Evolutionary conservation across 2,113 vertebrate genomes (phyloP).

Genomic region (Apistogramma diplotaenia): DNA sequence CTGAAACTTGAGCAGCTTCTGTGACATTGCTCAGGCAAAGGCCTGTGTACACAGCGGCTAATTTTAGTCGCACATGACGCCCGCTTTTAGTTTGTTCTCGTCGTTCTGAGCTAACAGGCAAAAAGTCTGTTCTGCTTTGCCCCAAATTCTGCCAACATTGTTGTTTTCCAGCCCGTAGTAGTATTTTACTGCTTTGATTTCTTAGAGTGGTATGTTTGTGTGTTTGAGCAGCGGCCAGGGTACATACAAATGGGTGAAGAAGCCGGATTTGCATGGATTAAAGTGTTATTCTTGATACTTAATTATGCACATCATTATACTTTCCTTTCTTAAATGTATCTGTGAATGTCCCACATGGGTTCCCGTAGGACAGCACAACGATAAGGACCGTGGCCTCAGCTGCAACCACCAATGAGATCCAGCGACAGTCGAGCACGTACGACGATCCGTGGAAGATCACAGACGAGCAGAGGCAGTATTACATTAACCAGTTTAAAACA

Average conservation of each 20-base stretch:
- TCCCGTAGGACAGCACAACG: neutral
- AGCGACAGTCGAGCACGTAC: conserved; percentile 95
- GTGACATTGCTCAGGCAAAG: neutral
- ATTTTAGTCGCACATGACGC: neutral
- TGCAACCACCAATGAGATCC: conserved; percentile 91
- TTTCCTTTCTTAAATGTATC: neutral
- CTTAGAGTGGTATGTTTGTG: neutral
- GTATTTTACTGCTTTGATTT: neutral
- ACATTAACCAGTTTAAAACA: conserved; percentile 99
- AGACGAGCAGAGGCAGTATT: conserved; percentile 99
- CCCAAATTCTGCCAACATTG: neutral
- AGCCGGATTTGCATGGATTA: neutral
- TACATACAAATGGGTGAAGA: neutral
- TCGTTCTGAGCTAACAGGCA: neutral
- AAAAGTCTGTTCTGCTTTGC: neutral
- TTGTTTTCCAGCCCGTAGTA: neutral
- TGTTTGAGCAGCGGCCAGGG: neutral
- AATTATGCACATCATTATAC: neutral
- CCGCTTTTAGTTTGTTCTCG: neutral
- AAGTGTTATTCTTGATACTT: neutral
- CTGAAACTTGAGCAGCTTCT: neutral
- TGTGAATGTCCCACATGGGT: neutral
- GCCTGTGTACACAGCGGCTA: neutral
- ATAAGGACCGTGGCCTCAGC: conserved; percentile 91
- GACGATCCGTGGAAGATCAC: conserved; percentile 99